phyloP scores from a whole-genome alignment of 2,113 vertebrate genomes.

The Oreocharis arfaki region DNA sequence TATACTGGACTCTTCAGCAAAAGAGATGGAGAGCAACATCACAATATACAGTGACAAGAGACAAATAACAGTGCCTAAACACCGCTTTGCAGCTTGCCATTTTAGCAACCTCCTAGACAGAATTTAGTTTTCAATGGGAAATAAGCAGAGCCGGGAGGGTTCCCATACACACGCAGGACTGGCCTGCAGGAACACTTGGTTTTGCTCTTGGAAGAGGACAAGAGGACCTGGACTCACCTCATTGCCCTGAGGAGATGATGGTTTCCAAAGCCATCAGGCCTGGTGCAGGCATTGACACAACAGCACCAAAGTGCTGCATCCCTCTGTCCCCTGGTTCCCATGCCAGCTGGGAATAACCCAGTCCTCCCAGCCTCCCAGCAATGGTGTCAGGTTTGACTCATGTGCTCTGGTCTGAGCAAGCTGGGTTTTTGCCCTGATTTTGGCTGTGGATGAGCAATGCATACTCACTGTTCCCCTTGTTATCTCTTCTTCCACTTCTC shows the following conservation, averaged over 20 bases:
- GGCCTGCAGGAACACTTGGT: neutral
- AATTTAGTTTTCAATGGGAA: neutral
- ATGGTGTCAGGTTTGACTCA: neutral
- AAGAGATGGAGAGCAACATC: neutral
- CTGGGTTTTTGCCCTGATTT: neutral
- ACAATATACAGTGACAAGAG: neutral
- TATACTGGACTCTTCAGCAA: neutral
- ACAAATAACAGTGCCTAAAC: neutral
- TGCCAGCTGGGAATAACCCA: neutral
- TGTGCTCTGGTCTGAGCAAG: neutral
- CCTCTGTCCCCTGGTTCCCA: neutral
- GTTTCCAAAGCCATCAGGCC: neutral
- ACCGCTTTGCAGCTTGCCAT: fast-evolving
- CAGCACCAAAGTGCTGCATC: neutral
- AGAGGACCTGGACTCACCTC: neutral
- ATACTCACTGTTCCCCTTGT: neutral
- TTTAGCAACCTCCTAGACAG: neutral
- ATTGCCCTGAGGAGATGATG: neutral
- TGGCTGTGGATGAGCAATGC: neutral
- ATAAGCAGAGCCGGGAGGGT: neutral
- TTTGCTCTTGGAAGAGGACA: neutral
- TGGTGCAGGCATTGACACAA: fast-evolving
- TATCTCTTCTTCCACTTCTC: neutral
- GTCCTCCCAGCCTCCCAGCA: neutral
- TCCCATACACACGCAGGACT: neutral